phyloP scores from a whole-genome alignment of 2,888 invertebrate species.

The Rhagonycha fulva region DNA sequence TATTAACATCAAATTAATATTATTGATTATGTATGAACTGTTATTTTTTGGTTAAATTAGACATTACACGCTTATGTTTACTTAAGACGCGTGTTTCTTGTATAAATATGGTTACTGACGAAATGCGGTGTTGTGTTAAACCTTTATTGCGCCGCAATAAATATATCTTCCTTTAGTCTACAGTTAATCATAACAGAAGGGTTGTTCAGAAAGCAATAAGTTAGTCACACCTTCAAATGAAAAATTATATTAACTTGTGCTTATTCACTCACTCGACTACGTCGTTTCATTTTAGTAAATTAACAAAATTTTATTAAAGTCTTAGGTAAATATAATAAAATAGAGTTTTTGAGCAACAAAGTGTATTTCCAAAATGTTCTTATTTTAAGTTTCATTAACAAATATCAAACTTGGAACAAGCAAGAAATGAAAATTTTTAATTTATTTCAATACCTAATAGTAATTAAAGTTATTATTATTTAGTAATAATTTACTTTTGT shows the following conservation, averaged over 20 bases:
- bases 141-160: conserved; percentile 48
- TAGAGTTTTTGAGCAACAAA: not conserved
- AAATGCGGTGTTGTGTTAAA: conserved; percentile 48
- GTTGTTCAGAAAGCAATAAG: conserved; percentile 17
- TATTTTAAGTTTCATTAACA: not conserved
- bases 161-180: conserved; percentile 39
- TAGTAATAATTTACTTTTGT: too few species aligned
- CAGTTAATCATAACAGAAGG: conserved; percentile 39
- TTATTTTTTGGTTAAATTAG: conserved; percentile 26
- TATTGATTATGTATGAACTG: too few species aligned
- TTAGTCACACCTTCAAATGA: not conserved
- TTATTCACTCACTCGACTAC: not conserved
- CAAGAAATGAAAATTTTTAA: too few species aligned
- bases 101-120: conserved; percentile 48
- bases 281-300: not conserved
- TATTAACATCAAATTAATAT: too few species aligned
- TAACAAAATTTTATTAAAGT: not conserved
- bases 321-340: not conserved
- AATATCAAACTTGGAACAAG: not conserved
- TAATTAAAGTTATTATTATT: too few species aligned
- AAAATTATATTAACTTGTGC: not conserved
- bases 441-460: too few species aligned
- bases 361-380: not conserved
- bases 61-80: conserved; percentile 41
- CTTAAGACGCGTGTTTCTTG: conserved; percentile 46